Percentiles rank a stretch among this genome's conserved stretches.
These are phyloP conservation scores for Podarcis raffonei DNA, from an alignment of 2,113 vertebrate species.

Conservation along the genomic window DNA sequence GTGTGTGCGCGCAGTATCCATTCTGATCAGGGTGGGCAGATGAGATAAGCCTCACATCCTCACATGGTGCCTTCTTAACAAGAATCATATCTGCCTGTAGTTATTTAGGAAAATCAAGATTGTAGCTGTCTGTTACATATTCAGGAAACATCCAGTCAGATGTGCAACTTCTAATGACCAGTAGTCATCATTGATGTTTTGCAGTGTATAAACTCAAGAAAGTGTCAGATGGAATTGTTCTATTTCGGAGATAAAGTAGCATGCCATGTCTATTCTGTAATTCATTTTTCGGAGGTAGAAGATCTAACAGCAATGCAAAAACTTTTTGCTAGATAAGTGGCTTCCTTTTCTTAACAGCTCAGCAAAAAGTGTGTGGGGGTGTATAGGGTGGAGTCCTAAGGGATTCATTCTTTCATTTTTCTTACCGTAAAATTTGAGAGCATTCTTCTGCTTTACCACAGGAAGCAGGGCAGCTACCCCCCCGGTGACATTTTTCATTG, in stretches of 20 bases:
- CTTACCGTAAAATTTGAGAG: not conserved
- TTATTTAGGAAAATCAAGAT: not conserved
- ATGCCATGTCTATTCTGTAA: not conserved
- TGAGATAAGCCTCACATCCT: not conserved
- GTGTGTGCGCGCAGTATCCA: not conserved
- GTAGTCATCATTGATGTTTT: not conserved
- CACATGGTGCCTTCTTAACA: not conserved
- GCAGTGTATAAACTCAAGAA: not conserved
- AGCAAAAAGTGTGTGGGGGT: not conserved
- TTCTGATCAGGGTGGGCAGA: not conserved
- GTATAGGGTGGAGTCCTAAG: not conserved
- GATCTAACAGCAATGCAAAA: not conserved
- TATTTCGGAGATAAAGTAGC: not conserved
- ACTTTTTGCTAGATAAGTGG: not conserved
- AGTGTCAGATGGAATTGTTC: not conserved
- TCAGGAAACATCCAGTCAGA: not conserved
- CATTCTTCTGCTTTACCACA: not conserved
- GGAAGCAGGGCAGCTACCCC: not conserved
- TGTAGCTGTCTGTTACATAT: not conserved
- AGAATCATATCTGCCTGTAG: not conserved
- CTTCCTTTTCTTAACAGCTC: not conserved
- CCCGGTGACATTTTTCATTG: not conserved
- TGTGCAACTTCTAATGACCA: not conserved
- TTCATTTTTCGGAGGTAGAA: not conserved
- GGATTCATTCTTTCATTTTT: not conserved